Evolutionary conservation across 1,140 invertebrate species (phyloP).

Genomic region (Halotydeus destructor): DNA sequence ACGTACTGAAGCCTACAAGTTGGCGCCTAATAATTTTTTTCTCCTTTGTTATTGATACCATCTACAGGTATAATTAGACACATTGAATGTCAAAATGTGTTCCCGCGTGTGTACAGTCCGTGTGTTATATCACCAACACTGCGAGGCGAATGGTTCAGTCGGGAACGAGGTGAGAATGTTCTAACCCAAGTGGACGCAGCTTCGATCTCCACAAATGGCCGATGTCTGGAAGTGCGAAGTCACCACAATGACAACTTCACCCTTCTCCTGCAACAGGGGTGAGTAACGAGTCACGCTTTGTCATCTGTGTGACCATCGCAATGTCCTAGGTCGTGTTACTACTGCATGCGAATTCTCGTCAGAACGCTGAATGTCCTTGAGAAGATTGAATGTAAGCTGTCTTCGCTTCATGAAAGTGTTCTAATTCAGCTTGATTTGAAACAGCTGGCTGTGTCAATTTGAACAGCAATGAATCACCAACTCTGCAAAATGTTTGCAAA

Average conservation of each 20-base stretch:
- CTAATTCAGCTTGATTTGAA: background rate
- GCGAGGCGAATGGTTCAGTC: slow-evolving; percentile 73
- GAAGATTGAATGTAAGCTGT: slow-evolving; percentile 42
- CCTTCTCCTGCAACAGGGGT: slow-evolving; percentile 42
- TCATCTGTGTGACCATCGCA: background rate
- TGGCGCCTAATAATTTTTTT: too few species aligned
- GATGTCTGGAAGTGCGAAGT: slow-evolving; percentile 29
- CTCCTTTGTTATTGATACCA: too few species aligned
- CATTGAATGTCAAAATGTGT: too few species aligned
- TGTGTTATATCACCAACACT: too few species aligned
- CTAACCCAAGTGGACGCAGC: slow-evolving; percentile 56
- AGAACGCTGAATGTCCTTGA: slow-evolving; percentile 72
- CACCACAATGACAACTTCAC: slow-evolving; percentile 62
- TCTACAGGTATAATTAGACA: too few species aligned
- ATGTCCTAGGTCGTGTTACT: slow-evolving; percentile 36
- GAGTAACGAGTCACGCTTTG: background rate
- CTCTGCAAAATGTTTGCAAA: slow-evolving; percentile 50
- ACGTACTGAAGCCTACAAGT: too few species aligned
- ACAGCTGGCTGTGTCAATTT: slow-evolving; percentile 49
- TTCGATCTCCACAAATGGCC: slow-evolving; percentile 45
- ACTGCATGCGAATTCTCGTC: slow-evolving; percentile 61
- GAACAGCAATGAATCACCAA: slow-evolving; percentile 35
- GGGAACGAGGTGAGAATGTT: slow-evolving; percentile 63
- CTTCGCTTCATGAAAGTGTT: background rate
- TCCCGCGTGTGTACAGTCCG: too few species aligned